Percentiles rank a stretch among this genome's conserved stretches.
Evolutionary conservation across 2,797 vertebrate species (phyloP).

Genomic region (Mallotus villosus): DNA sequence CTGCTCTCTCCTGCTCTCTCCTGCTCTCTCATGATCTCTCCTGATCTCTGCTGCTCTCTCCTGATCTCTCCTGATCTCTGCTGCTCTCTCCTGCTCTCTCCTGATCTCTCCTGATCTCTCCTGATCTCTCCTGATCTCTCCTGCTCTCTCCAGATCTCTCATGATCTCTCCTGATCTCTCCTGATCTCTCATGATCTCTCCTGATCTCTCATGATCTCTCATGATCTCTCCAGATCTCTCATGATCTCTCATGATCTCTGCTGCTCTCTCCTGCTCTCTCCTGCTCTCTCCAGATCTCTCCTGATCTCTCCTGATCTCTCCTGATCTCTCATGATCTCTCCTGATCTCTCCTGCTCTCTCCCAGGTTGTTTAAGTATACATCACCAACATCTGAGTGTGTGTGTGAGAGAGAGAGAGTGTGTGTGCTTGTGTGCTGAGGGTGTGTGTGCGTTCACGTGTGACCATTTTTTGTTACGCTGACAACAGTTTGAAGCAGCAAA

Average conservation of each 20-base stretch:
- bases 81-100: not conserved
- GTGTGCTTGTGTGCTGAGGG: too few relatives aligned
- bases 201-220: not conserved
- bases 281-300: too few relatives aligned
- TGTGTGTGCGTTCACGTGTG: not conserved
- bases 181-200: not conserved
- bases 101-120: not conserved
- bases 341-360: not conserved
- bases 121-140: too few relatives aligned
- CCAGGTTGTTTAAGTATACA: not conserved
- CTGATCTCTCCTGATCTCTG: not conserved
- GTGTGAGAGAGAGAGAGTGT: too few relatives aligned
- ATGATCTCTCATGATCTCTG: too few relatives aligned
- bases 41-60: too few relatives aligned
- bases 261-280: too few relatives aligned
- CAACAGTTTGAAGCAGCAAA: not conserved
- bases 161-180: conserved; percentile 13
- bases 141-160: not conserved
- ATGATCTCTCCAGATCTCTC: too few relatives aligned
- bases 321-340: too few relatives aligned
- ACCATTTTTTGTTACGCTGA: not conserved
- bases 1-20: too few relatives aligned
- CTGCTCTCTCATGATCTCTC: too few relatives aligned
- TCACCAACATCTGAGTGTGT: not conserved
- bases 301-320: too few relatives aligned